phyloP scores from a whole-genome alignment of 2,113 vertebrate genomes.

The Tragelaphus scriptus region DNA sequence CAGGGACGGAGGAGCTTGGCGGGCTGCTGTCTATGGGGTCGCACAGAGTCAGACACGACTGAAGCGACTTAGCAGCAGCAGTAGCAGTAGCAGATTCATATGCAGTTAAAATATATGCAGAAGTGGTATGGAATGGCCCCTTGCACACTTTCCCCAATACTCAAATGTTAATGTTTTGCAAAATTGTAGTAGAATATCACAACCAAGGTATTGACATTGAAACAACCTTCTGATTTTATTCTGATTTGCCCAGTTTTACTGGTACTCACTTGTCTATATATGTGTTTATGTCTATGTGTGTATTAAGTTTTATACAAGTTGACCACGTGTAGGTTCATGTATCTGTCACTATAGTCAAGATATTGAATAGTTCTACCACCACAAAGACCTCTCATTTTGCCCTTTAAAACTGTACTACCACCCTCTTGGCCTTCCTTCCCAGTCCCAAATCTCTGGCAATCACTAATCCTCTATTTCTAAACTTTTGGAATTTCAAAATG shows the following conservation, averaged over 20 bases:
- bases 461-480: not conserved
- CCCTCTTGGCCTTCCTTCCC: not conserved
- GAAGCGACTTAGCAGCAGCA: too few species aligned
- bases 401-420: not conserved
- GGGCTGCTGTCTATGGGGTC: too few species aligned
- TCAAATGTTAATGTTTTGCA: conserved; percentile 10
- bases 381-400: not conserved
- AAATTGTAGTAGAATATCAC: not conserved
- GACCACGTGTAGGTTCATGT: not conserved
- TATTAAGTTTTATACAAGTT: not conserved
- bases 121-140: not conserved
- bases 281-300: not conserved
- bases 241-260: not conserved
- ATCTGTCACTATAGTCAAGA: not conserved
- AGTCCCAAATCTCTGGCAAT: not conserved
- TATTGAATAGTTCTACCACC: not conserved
- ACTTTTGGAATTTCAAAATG: not conserved
- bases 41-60: too few species aligned
- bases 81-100: not conserved
- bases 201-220: not conserved
- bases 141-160: not conserved
- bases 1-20: too few species aligned
- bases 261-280: not conserved
- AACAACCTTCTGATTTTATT: not conserved
- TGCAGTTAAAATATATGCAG: not conserved